Percentiles rank a stretch among this genome's conserved stretches.
Conservation (phyloP, 1,140 invertebrate species). For the Apis laboriosa region DNA sequence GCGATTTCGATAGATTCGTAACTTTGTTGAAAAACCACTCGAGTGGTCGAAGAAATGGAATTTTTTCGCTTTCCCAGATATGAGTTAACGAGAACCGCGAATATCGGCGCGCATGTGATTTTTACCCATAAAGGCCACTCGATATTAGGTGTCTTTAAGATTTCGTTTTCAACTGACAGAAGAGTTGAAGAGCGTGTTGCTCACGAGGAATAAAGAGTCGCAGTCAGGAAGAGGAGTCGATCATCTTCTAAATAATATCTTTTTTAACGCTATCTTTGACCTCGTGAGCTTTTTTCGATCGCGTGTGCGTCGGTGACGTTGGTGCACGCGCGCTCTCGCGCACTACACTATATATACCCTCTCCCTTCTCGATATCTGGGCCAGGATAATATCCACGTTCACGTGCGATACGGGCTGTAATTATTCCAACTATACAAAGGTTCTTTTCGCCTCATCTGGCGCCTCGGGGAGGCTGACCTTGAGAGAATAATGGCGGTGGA, state of each 20-base stretch:
- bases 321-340: not conserved
- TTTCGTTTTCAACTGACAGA: conserved; percentile 61
- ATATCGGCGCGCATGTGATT: conserved; percentile 37
- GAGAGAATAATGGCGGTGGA: not conserved
- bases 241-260: conserved; percentile 57
- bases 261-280: conserved; percentile 49
- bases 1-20: no score
- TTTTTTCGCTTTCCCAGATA: conserved; percentile 3
- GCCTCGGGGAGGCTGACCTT: not conserved
- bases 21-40: not conserved
- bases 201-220: conserved; percentile 51
- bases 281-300: conserved; percentile 1
- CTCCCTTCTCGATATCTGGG: not conserved
- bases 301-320: not conserved
- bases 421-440: not conserved
- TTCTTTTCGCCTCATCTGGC: not conserved
- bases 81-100: conserved; percentile 37
- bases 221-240: not conserved
- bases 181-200: conserved; percentile 45
- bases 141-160: conserved; percentile 66
- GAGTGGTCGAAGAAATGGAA: not conserved
- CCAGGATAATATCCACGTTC: not conserved
- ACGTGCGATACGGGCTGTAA: not conserved
- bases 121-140: conserved; percentile 47
- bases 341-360: not conserved